These are phyloP conservation scores for Xenopus borealis DNA, from an alignment of 2,113 vertebrate genomes.

Conservation along the genomic window DNA sequence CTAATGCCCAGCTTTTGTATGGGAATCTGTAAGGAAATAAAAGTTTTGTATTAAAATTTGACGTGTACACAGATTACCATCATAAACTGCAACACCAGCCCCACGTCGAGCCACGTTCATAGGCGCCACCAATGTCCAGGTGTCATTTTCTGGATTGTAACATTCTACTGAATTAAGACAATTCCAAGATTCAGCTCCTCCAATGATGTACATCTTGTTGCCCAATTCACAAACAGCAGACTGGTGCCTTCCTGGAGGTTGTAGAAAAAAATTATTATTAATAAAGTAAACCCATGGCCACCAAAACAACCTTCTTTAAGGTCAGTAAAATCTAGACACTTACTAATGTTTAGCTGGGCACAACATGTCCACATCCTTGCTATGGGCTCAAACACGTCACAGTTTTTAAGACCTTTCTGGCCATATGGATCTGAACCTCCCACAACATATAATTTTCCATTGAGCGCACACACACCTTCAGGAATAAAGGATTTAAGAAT, in stretches of 20 bases:
- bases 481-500: background rate
- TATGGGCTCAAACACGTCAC: conserved; percentile 91
- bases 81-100: conserved; percentile 80
- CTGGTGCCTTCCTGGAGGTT: conserved; percentile 85
- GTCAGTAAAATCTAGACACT: conserved; percentile 41
- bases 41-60: too few species aligned
- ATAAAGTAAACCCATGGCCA: background rate
- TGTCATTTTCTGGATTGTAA: conserved; percentile 93
- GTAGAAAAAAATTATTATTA: background rate
- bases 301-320: background rate
- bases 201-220: conserved; percentile 87
- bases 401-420: conserved; percentile 97
- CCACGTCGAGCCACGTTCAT: conserved; percentile 96
- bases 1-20: too few species aligned
- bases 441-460: conserved; percentile 88
- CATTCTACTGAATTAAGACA: conserved; percentile 92
- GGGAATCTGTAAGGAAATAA: too few species aligned
- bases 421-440: conserved; percentile 96
- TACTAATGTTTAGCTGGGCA: conserved; percentile 91
- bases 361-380: conserved; percentile 89
- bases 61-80: conserved; percentile 63
- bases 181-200: conserved; percentile 96
- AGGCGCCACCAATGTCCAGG: conserved; percentile 86
- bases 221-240: conserved; percentile 90
- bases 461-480: conserved; percentile 88